Evolutionary conservation across 1,140 invertebrate species (phyloP).

Genomic region (Ericerus pela): DNA sequence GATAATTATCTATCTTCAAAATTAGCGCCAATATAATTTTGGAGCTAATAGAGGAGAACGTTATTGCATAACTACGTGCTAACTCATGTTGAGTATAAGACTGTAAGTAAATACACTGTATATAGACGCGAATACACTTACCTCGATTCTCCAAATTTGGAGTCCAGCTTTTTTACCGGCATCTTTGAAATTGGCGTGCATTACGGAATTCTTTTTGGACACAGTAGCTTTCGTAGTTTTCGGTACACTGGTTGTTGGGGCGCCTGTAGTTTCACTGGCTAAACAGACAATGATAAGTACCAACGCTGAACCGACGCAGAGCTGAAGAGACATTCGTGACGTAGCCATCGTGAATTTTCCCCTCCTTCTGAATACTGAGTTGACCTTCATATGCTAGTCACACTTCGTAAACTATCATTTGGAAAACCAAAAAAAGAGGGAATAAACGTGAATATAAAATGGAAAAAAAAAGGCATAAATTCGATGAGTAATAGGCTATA

Average conservation of each 20-base stretch:
- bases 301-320: background rate
- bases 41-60: no score
- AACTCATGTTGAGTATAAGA: no score
- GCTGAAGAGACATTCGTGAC: background rate
- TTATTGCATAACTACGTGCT: no score
- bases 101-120: no score
- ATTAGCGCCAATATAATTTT: no score
- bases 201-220: conserved; percentile 13
- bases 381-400: no score
- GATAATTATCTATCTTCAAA: no score
- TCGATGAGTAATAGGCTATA: no score
- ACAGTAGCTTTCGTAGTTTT: background rate
- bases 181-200: conserved; percentile 28
- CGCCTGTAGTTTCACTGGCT: background rate
- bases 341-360: background rate
- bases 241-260: background rate
- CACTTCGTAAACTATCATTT: conserved; percentile 3
- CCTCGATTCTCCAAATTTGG: conserved; percentile 53
- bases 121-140: no score
- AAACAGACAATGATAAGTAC: background rate
- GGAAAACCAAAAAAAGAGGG: no score
- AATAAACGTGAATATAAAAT: no score
- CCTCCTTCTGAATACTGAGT: background rate
- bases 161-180: conserved; percentile 44
- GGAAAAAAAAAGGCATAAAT: no score